Evolutionary conservation across 1,140 invertebrate species (phyloP), one percentile per base, ranked within the genome.

Genomic region (Planococcus citri): DNA sequence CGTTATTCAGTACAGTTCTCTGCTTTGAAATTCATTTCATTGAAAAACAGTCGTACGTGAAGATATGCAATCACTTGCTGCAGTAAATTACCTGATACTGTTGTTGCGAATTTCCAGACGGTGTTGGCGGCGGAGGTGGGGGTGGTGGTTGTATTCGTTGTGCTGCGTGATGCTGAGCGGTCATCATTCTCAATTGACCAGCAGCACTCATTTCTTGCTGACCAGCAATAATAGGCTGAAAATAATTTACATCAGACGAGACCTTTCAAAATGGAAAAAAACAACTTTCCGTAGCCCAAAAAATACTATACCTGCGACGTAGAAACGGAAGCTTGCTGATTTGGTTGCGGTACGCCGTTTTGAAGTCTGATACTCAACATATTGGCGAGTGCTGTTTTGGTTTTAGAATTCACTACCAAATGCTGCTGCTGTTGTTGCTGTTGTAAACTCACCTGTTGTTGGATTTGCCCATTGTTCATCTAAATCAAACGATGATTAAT

Each of bases 361-460:
- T 91, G 88, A 33, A 96, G 80, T 58, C 94, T 84, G 76, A 88
- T 95, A 73, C 88, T 96, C 64, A 97, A 80, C 88, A 97, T 92
- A 78, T 95, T 95, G 8, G 94, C 94, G 22, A 98, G 79, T 0
- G 94, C 94, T 0, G 94, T 96, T 82, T 97, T 97, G 6, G 94
- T 95, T 78, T 94, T 94, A 0, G 91, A 85, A 76, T 92, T 94
- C 33, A 94, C 89, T n/a, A 76, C 74, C 22, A 74, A 73, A 69
- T 68, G 73, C n/a, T 73, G 74, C 70, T 76, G 77, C 69, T 76
- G 75, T 70, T 68, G 71, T 25, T 72, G 71, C 12, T 38, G 70
- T 72, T 74, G 73, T 38, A 70, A 70, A 27, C 41, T 71, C 24
- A 71, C 70, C 20, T 71, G 68, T 41, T 72, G 74, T 70, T 73